Base-by-base conservation (phyloP, 2,797 vertebrate genomes). In the Emys orbicularis region DNA sequence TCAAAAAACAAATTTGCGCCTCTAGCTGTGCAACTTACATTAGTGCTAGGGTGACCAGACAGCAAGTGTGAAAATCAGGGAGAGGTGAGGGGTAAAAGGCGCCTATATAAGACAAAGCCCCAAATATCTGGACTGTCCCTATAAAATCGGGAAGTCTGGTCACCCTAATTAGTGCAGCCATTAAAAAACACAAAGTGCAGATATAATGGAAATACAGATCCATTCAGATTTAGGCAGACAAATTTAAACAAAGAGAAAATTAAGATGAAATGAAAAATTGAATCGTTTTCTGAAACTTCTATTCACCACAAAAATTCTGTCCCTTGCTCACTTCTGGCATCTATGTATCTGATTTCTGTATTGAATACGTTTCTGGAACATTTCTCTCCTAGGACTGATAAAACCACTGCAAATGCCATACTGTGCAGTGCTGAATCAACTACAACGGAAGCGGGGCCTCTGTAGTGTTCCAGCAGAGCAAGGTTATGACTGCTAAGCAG, bases 391-490 rank as follows among this genome's bases (percentile, higher is more conserved):
- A 5, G 15, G 44, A 50, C 44, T 1, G 1, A 68, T 1, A 84
- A 52, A 10, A 56, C 31, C 76, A 91, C 25, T 79, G 31, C 50
- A 84, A 87, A 57, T 15, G 12, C 9, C 34, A 37, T 65, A 31
- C 31, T 31, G 47, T 50, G 31, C 31, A 34, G 12, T 25, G 29
- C 56, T 12, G 31, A 87, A 37, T 68, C 25, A 12, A 52, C 18
- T 16, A 6, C 4, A 52, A 47, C 16, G 65, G 7, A 49, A 94
- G 49, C 12, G 86, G 29, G 8, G 82, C 16, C 41, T 83, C 37
- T 12, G 5, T 18, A 34, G 11, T 18, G 23, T 27, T 53, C 31
- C 83, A 76, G 34, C 12, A 2, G 0, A 1, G 3, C 12, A 5
- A 12, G 16, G 16, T 31, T 0, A 0, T 25, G 34, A 12, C 47